A percentile compares a stretch with the other conserved stretches of the same genome.
Conservation (phyloP, 2,888 invertebrate genomes). For the Noctua comes region DNA sequence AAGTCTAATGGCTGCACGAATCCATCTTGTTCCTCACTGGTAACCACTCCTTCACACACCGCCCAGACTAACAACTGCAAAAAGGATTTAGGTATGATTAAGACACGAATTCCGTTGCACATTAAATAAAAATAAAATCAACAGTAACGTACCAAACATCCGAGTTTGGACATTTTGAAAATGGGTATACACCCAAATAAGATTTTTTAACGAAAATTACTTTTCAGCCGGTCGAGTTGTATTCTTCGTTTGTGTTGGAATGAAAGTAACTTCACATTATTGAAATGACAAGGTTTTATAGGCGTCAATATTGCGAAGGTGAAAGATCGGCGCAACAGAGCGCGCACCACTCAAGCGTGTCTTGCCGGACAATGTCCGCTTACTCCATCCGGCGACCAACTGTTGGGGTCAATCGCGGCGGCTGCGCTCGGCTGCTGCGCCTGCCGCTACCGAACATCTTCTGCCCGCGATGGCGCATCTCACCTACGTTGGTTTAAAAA, state of each 20-base stretch:
- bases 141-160: slow-evolving; percentile 82
- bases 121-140: slow-evolving; percentile 29
- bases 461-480: slow-evolving; percentile 38
- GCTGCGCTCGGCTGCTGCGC: slow-evolving; percentile 42
- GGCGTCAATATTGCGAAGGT: slow-evolving; percentile 90
- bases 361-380: slow-evolving; percentile 88
- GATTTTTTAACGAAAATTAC: slow-evolving; percentile 72
- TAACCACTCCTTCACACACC: slow-evolving; percentile 82
- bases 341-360: slow-evolving; percentile 87
- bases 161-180: slow-evolving; percentile 81
- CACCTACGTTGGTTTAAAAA: slow-evolving; percentile 24
- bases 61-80: slow-evolving; percentile 87
- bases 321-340: slow-evolving; percentile 89
- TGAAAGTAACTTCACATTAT: slow-evolving; percentile 89
- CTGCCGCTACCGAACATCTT: slow-evolving; percentile 46
- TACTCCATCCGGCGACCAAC: slow-evolving; percentile 82
- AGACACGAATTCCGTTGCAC: slow-evolving; percentile 7
- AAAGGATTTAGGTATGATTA: slow-evolving; percentile 55
- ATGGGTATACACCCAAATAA: slow-evolving; percentile 86
- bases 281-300: slow-evolving; percentile 90
- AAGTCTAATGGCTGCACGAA: slow-evolving; percentile 90
- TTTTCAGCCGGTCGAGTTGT: slow-evolving; percentile 80
- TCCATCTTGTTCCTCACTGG: slow-evolving; percentile 82
- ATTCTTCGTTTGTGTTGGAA: slow-evolving; percentile 86
- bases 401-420: slow-evolving; percentile 75